Evolutionary conservation across 2,888 invertebrate species (phyloP).

Genomic region (Merodon equestris): DNA sequence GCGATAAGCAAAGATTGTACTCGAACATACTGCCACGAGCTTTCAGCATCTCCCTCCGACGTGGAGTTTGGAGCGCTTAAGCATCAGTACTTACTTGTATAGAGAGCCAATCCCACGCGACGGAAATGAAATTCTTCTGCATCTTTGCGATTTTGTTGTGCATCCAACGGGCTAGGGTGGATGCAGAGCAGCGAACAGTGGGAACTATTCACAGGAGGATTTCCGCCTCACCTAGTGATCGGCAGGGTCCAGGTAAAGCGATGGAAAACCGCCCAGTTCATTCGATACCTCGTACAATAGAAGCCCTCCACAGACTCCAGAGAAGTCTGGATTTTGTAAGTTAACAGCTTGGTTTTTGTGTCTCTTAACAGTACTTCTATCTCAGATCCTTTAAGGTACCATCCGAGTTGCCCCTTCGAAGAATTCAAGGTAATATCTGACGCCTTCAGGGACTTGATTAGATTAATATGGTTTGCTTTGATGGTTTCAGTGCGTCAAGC

Average conservation of each 20-base stretch:
- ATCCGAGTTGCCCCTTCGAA: slow-evolving; percentile 2
- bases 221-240: slow-evolving; percentile 33
- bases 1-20: slow-evolving; percentile 25
- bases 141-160: slow-evolving; percentile 6
- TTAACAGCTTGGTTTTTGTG: neutral
- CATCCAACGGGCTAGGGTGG: slow-evolving; percentile 14
- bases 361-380: slow-evolving; percentile 7
- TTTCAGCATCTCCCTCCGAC: neutral
- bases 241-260: slow-evolving; percentile 4
- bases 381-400: slow-evolving; percentile 24
- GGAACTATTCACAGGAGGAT: slow-evolving; percentile 36
- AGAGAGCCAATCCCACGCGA: no score
- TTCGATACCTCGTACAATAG: slow-evolving; percentile 27
- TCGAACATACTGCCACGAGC: slow-evolving; percentile 7
- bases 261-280: slow-evolving; percentile 14
- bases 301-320: neutral
- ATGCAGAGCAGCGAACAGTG: neutral
- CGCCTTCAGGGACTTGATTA: neutral
- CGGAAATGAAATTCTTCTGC: slow-evolving; percentile 28
- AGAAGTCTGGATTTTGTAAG: slow-evolving; percentile 22
- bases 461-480: no score
- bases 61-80: no score
- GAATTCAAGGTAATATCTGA: neutral
- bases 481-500: neutral
- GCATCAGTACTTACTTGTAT: no score